Conservation (phyloP, 2,888 invertebrate genomes). For the Pammene fasciana region DNA sequence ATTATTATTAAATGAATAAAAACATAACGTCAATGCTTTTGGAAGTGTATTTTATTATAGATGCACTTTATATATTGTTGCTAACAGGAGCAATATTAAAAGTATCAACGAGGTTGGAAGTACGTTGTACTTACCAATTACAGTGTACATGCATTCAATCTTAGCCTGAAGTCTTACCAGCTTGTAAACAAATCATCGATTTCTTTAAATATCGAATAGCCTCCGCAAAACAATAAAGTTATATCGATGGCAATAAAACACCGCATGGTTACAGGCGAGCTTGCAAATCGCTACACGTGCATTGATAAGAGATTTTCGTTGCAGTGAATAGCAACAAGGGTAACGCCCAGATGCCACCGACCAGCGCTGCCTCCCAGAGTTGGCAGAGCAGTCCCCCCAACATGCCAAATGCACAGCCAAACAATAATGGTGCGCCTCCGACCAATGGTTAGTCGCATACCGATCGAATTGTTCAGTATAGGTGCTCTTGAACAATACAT, state of each 20-base stretch:
- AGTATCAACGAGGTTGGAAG: too few species aligned
- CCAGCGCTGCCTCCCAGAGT: conserved; percentile 71
- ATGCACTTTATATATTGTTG: too few species aligned
- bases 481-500: conserved; percentile 25
- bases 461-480: conserved; percentile 29
- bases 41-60: too few species aligned
- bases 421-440: conserved; percentile 76
- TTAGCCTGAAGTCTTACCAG: too few species aligned
- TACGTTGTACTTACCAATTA: too few species aligned
- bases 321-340: conserved; percentile 81
- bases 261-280: conserved; percentile 28
- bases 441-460: conserved; percentile 65
- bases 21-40: too few species aligned
- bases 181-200: background rate
- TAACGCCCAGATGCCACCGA: conserved; percentile 73
- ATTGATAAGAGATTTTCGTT: conserved; percentile 53
- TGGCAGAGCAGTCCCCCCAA: conserved; percentile 76
- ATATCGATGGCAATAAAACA: conserved; percentile 29
- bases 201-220: conserved; percentile 14
- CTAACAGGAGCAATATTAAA: too few species aligned
- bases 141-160: too few species aligned
- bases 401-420: conserved; percentile 78
- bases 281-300: conserved; percentile 30
- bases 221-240: conserved; percentile 27
- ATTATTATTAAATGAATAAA: too few species aligned